Base-by-base conservation (phyloP, 2,113 vertebrate species). In the Alligator mississippiensis region DNA sequence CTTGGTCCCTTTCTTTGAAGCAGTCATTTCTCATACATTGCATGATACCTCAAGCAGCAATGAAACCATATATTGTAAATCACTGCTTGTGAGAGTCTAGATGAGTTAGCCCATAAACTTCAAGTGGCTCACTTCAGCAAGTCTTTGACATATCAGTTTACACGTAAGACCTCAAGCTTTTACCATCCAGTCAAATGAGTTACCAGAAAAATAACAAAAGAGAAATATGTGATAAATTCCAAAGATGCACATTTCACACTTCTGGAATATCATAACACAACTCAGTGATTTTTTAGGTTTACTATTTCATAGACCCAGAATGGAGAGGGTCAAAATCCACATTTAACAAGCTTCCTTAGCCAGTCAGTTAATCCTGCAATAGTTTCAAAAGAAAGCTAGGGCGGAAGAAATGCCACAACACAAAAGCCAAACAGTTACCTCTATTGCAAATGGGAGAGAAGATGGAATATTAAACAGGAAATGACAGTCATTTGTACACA, bases 31-130 rank as follows among this genome's bases (percentile, higher is more conserved):
- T 30, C 28, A 54, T 13, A 60, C 85, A 93, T 61, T 88, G 68
- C 85, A 88, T 62, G 85, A 78, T 72, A 88, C 82, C 84, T 91
- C 72, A 93, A 90, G 59, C 85, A 93, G 68, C 57, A 84, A 86
- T 1, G 2, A 93, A 94, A 70, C 79, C 91, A 87, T 83, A 87
- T 19, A 24, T 64, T 79, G 30, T 81, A 93, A 95, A 63, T 77
- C 88, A 47, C 58, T 38, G 27, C 81, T 91, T 79, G 54, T 34
- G 89, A 74, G 77, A 91, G 83, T 76, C 63, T 27, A 88, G 90
- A 89, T 94, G 87, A 92, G 82, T 75, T 79, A 90, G 92, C 76
- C 47, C 19, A 66, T 18, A 76, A 92, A 63, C 55, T 80, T 62
- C 25, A 88, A 81, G 15, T 92, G 1, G 2, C 34, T 90, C 14